Conservation (phyloP, 2,888 invertebrate genomes). For the Campoletis raptor region DNA sequence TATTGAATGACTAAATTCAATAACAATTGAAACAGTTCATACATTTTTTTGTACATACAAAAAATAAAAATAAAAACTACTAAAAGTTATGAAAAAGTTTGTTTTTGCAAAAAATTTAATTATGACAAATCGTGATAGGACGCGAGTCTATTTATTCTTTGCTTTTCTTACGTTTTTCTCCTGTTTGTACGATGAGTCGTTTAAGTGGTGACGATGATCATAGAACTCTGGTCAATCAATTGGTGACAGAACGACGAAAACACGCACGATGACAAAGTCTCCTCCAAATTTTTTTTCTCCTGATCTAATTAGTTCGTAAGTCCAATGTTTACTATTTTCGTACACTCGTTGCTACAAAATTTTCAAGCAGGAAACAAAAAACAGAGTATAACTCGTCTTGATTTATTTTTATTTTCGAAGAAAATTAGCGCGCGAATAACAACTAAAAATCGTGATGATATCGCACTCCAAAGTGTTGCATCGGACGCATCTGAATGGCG, state of each 20-base stretch:
- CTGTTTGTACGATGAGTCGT: neutral
- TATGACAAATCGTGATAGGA: neutral
- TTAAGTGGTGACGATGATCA: neutral
- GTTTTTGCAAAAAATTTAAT: neutral
- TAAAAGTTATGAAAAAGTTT: neutral
- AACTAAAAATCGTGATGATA: conserved; percentile 23
- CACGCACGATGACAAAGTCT: neutral
- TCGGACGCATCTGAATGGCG: conserved; percentile 82
- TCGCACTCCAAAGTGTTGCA: conserved; percentile 72
- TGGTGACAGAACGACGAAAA: neutral
- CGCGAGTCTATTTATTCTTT: neutral
- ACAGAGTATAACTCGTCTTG: neutral
- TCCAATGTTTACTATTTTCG: neutral
- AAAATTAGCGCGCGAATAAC: conserved; percentile 39
- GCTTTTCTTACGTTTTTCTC: conserved; percentile 23
- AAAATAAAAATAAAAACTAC: neutral
- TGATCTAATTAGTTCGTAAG: neutral
- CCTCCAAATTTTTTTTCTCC: neutral
- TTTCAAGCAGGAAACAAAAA: conserved; percentile 1
- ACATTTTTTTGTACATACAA: neutral
- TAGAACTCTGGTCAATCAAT: neutral
- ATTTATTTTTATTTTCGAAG: neutral
- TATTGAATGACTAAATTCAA: neutral
- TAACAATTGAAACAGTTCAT: neutral
- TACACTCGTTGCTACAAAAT: conserved; percentile 5